Evolutionary conservation across 2,888 invertebrate genomes (phyloP), one percentile per base, ranked within the genome.

Genomic region (Neuroscelio doddi): DNA sequence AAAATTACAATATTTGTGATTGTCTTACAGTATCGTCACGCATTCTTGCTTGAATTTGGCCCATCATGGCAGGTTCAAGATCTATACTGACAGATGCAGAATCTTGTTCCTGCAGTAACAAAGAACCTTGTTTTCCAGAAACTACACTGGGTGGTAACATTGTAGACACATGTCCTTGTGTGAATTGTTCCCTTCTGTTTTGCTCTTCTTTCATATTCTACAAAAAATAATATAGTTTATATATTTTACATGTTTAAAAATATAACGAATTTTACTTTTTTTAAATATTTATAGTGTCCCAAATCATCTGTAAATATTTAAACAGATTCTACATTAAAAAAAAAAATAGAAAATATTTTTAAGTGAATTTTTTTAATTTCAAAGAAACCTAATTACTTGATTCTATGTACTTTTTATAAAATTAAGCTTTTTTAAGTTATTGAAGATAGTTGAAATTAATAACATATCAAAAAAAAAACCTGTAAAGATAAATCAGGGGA

Each of bases 131-230:
- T 63, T 82, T 85, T 9, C 87, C 86, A 70, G 89, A 87, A 52
- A 86, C 84, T 15, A 88, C 86, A 30, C 90, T 89, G 10, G 89
- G 89, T 17, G 92, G 90, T 30, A 91, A 84, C 68, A 89, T 87
- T 5, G 88, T 86, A 34, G 89, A 87, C 1, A 90, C 86, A 52
- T 88, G 87, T 24, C 90, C 91, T 81, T 91, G 91, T n/a, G 90
- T 89, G 83, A 94, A 97, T 80, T 97, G 96, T 83, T 98, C 98
- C 70, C 97, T 88, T 73, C 98, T 89, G 70, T 88, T 92, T 82
- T 97, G 96, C 84, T 98, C 98, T 77, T 97, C 94, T 84, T 96
- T 96, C 81, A 99, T 87, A 86, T 97, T 99, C 90, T 90, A 64
- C 16, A 80, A 73, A 44, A 15, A 36, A 62, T 21, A 5, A 21